Evolutionary conservation across 2,113 vertebrate species (phyloP).

Genomic region (Otolemur garnettii): DNA sequence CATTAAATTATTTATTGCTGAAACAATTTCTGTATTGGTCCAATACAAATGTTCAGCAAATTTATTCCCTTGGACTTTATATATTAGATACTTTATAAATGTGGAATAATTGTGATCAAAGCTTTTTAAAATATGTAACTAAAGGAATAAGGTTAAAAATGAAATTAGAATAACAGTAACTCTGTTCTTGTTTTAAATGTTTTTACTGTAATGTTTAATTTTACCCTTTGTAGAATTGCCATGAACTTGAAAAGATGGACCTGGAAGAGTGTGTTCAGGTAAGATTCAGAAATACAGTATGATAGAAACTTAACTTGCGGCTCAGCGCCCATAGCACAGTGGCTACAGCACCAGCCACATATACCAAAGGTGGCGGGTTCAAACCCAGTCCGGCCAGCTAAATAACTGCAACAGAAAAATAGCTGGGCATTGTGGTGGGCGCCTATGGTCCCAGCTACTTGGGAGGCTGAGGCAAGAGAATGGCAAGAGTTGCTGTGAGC

Average conservation of each 20-base stretch:
- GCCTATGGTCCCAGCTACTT: too few relatives aligned
- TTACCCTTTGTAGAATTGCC: slow-evolving; percentile 94
- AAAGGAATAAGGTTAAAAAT: background rate
- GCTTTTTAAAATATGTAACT: slow-evolving; percentile 7
- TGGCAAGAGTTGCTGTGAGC: too few relatives aligned
- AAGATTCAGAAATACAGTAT: slow-evolving; percentile 61
- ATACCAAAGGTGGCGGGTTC: too few relatives aligned
- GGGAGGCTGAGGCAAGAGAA: too few relatives aligned
- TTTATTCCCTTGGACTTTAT: background rate
- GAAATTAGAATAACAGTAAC: background rate
- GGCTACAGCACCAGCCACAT: too few relatives aligned
- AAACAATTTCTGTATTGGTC: background rate
- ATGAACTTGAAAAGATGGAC: slow-evolving; percentile 99
- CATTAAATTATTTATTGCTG: slow-evolving; percentile 42
- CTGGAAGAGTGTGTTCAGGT: slow-evolving; percentile 99
- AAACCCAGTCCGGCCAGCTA: too few relatives aligned
- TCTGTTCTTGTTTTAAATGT: slow-evolving; percentile 43
- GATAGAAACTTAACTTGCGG: background rate
- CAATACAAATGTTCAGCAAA: background rate
- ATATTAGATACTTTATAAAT: slow-evolving; percentile 3
- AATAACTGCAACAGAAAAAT: too few relatives aligned
- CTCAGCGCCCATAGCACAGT: too few relatives aligned
- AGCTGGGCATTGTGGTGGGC: too few relatives aligned
- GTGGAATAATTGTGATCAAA: background rate
- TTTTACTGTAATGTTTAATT: background rate